Evolutionary conservation across 2,888 invertebrate genomes (phyloP).

Genomic region (Mongoloraphidia duomilia): DNA sequence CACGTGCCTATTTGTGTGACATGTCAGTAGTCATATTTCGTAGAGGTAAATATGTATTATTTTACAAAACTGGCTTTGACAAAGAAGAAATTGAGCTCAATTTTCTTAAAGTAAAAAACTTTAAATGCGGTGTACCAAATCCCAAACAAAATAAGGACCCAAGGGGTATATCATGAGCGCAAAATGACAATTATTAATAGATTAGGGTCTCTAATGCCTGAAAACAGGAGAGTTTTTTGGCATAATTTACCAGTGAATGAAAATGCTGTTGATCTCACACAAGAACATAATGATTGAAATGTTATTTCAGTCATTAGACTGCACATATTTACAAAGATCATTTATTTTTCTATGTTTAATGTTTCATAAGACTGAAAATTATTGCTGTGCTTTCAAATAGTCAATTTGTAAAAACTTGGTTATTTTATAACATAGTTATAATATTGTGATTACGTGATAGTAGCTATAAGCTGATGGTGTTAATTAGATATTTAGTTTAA

Average conservation of each 20-base stretch:
- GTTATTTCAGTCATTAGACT: no score
- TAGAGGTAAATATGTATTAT: conserved; percentile 5
- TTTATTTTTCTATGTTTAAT: no score
- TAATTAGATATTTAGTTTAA: conserved; percentile 14
- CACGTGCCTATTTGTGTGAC: conserved; percentile 7
- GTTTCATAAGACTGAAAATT: no score
- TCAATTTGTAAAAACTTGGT: no score
- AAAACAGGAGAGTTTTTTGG: conserved; percentile 11
- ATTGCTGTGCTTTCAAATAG: no score
- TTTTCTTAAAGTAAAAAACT: conserved; percentile 11
- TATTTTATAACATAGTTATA: no score
- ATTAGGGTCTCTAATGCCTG: conserved; percentile 10
- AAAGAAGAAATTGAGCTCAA: conserved; percentile 8
- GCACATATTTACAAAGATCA: no score
- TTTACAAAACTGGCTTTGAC: conserved; percentile 14
- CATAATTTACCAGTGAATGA: conserved; percentile 11
- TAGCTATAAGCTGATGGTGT: not conserved
- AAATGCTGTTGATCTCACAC: conserved; percentile 19
- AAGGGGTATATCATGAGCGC: conserved; percentile 8
- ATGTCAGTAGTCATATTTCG: not conserved
- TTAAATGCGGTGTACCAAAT: conserved; percentile 7
- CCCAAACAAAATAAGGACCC: conserved; percentile 9
- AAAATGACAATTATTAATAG: conserved; percentile 6
- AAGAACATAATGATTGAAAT: conserved; percentile 7
- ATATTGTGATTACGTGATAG: no score